Conservation (phyloP, 2,113 vertebrate genomes). For the Toxotes chatareus region DNA sequence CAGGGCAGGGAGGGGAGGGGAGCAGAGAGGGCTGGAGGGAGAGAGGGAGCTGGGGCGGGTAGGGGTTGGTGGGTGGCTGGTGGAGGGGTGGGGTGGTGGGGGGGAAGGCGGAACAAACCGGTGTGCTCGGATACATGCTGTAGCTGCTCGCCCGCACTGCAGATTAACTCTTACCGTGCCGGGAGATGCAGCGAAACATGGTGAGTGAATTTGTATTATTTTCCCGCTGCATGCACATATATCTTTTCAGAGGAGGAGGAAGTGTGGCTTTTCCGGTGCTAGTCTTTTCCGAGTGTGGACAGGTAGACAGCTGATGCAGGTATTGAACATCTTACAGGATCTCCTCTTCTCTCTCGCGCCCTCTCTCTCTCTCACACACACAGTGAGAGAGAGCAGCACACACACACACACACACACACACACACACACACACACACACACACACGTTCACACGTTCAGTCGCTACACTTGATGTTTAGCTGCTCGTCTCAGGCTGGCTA, state of each 20-base stretch:
- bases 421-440: slow-evolving; percentile 6
- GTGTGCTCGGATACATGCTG: slow-evolving; percentile 85
- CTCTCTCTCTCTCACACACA: neutral
- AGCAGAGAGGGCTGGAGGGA: slow-evolving; percentile 19
- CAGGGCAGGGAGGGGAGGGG: slow-evolving; percentile 54
- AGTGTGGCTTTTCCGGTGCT: neutral
- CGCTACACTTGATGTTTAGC: slow-evolving; percentile 27
- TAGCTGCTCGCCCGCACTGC: slow-evolving; percentile 88
- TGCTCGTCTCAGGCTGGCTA: slow-evolving; percentile 15
- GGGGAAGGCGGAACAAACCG: slow-evolving; percentile 85
- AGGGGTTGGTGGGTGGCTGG: too few species aligned
- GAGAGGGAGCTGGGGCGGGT: neutral
- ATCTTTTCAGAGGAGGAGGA: neutral
- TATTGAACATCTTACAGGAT: slow-evolving; percentile 49
- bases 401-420: slow-evolving; percentile 9
- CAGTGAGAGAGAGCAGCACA: neutral
- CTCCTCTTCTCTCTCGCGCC: slow-evolving; percentile 22
- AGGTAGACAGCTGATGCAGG: slow-evolving; percentile 59
- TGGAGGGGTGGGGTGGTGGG: slow-evolving; percentile 1
- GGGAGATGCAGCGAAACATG: slow-evolving; percentile 71
- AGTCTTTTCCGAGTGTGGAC: slow-evolving; percentile 13
- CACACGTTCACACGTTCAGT: slow-evolving; percentile 32
- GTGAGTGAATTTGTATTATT: slow-evolving; percentile 74
- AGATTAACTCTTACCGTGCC: slow-evolving; percentile 86
- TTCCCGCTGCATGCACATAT: slow-evolving; percentile 17